Evolutionary conservation across 2,888 invertebrate species (phyloP).

Genomic region (Torymus tubicola): DNA sequence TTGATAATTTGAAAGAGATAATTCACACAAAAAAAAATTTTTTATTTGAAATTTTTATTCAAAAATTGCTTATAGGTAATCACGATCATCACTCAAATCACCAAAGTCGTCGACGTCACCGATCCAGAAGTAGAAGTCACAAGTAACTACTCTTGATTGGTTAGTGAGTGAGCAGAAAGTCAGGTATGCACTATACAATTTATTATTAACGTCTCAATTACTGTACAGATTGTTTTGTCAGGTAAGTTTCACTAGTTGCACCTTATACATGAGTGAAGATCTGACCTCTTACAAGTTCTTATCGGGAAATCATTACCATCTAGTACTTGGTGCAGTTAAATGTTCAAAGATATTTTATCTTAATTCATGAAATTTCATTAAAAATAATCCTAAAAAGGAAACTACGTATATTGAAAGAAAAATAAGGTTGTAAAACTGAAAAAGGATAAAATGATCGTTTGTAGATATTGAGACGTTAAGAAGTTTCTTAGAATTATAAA

Average conservation of each 20-base stretch:
- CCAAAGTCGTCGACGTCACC: constrained; percentile 73
- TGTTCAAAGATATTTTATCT: constrained; percentile 23
- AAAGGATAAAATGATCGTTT: constrained; percentile 51
- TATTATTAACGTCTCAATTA: constrained; percentile 75
- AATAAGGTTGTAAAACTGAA: constrained; percentile 36
- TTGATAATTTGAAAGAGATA: no score
- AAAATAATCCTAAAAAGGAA: constrained; percentile 17
- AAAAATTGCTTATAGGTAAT: constrained; percentile 63
- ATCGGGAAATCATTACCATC: constrained; percentile 40
- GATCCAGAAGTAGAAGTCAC: constrained; percentile 76
- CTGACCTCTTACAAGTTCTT: constrained; percentile 53
- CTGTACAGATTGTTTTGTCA: constrained; percentile 74
- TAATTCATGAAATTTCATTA: constrained; percentile 20
- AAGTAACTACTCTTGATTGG: constrained; percentile 77
- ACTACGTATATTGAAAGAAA: constrained; percentile 35
- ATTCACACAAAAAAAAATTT: no score
- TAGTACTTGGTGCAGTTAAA: constrained; percentile 27
- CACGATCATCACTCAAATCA: constrained; percentile 72
- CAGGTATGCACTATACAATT: constrained; percentile 75
- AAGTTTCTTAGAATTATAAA: constrained; percentile 59
- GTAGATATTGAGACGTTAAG: constrained; percentile 59
- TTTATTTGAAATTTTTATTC: neutral
- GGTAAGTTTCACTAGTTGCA: constrained; percentile 76
- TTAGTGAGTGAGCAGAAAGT: constrained; percentile 76
- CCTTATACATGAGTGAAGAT: constrained; percentile 68